phyloP scores from a whole-genome alignment of 2,888 invertebrate species.

The Limnephilus marmoratus region DNA sequence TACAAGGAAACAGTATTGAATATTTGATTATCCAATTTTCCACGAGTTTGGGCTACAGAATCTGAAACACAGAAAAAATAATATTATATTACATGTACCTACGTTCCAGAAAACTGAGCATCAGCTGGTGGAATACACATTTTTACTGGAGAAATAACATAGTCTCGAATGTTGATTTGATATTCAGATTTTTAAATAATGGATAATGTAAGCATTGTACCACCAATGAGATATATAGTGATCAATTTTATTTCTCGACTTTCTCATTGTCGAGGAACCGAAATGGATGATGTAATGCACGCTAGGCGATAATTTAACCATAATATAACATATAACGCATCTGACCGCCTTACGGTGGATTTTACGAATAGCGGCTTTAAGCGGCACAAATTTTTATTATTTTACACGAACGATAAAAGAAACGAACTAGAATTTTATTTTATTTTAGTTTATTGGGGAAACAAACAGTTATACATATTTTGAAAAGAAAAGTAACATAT shows the following conservation, averaged over 20 bases:
- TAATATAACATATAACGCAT: too few relatives aligned
- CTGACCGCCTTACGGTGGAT: too few relatives aligned
- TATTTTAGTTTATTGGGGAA: too few relatives aligned
- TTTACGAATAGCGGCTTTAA: too few relatives aligned
- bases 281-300: not conserved
- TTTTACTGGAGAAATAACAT: not conserved
- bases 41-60: not conserved
- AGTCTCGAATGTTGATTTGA: not conserved
- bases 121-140: not conserved
- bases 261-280: not conserved
- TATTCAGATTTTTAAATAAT: not conserved
- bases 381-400: too few relatives aligned
- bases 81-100: not conserved
- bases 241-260: not conserved
- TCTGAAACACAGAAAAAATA: not conserved
- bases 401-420: too few relatives aligned
- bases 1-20: constrained; percentile 26
- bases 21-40: constrained; percentile 40
- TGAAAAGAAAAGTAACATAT: too few relatives aligned
- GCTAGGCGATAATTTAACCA: too few relatives aligned
- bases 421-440: too few relatives aligned
- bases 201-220: not conserved
- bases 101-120: not conserved
- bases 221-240: too few relatives aligned
- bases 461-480: too few relatives aligned